Conservation (phyloP, 2,797 vertebrate genomes). For the Poeciliopsis presidionis region DNA sequence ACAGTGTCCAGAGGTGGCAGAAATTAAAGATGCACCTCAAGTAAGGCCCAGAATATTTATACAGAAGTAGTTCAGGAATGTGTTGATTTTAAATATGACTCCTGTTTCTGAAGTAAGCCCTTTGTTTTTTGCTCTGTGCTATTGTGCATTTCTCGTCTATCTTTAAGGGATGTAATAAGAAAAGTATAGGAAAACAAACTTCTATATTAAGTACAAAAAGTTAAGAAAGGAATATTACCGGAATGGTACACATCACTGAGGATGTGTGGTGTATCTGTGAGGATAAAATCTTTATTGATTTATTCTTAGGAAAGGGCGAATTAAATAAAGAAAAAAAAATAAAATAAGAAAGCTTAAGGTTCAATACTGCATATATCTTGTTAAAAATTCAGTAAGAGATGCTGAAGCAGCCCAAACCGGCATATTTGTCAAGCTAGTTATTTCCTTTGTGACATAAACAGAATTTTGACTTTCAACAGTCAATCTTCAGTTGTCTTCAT, state of each 20-base stretch:
- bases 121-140: background rate
- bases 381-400: constrained; percentile 34
- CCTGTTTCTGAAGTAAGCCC: constrained; percentile 15
- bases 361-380: constrained; percentile 47
- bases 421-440: constrained; percentile 34
- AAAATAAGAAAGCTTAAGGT: constrained; percentile 16
- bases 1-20: constrained; percentile 21
- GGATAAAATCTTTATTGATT: constrained; percentile 51
- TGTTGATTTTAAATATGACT: constrained; percentile 32
- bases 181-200: constrained; percentile 29
- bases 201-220: constrained; percentile 36
- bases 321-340: constrained; percentile 41
- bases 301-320: constrained; percentile 36
- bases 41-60: constrained; percentile 39
- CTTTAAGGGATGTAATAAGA: constrained; percentile 8
- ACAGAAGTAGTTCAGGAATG: constrained; percentile 30
- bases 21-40: constrained; percentile 42
- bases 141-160: constrained; percentile 15
- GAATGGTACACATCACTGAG: constrained; percentile 13
- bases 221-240: background rate
- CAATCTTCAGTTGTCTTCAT: constrained; percentile 12
- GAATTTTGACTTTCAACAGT: constrained; percentile 18
- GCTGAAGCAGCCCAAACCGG: constrained; percentile 23
- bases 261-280: constrained; percentile 2
- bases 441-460: constrained; percentile 30